phyloP scores from a whole-genome alignment of 2,113 vertebrate species.

The Calidris pygmaea region DNA sequence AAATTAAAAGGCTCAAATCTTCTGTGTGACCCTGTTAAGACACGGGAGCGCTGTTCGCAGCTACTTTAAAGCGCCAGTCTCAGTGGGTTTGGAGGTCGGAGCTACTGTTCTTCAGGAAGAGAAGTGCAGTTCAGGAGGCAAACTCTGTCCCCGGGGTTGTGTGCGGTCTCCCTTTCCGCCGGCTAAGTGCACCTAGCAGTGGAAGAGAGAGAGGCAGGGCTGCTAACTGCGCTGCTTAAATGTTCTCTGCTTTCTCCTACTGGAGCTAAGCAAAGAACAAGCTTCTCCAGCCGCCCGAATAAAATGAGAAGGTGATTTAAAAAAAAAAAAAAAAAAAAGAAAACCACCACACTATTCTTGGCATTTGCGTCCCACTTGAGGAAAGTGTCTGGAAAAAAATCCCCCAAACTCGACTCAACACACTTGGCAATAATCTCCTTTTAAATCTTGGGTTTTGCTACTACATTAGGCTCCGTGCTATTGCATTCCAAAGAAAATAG shows the following conservation, averaged over 20 bases:
- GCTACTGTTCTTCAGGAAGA: neutral
- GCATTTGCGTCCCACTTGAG: neutral
- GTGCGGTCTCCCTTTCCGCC: neutral
- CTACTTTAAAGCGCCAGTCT: slow-evolving; percentile 6
- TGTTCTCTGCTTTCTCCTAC: neutral
- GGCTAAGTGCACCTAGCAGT: slow-evolving; percentile 23
- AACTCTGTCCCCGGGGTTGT: neutral
- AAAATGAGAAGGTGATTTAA: neutral
- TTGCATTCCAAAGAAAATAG: slow-evolving; percentile 65
- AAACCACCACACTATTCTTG: neutral
- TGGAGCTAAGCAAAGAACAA: neutral
- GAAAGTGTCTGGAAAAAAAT: neutral
- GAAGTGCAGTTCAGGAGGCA: neutral
- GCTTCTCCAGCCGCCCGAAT: neutral
- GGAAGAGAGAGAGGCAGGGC: neutral
- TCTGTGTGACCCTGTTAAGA: neutral
- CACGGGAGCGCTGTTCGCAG: neutral
- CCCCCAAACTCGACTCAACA: neutral
- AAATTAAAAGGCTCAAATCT: slow-evolving; percentile 20
- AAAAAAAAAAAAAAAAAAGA: no score
- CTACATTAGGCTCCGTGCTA: slow-evolving; percentile 4
- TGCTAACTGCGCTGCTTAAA: neutral
- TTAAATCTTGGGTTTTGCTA: slow-evolving; percentile 11
- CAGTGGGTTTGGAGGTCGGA: neutral
- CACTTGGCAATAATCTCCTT: slow-evolving; percentile 20